Evolutionary conservation across 2,888 invertebrate genomes (phyloP), one percentile per base, ranked within the genome.

Genomic region (Merodon equestris): DNA sequence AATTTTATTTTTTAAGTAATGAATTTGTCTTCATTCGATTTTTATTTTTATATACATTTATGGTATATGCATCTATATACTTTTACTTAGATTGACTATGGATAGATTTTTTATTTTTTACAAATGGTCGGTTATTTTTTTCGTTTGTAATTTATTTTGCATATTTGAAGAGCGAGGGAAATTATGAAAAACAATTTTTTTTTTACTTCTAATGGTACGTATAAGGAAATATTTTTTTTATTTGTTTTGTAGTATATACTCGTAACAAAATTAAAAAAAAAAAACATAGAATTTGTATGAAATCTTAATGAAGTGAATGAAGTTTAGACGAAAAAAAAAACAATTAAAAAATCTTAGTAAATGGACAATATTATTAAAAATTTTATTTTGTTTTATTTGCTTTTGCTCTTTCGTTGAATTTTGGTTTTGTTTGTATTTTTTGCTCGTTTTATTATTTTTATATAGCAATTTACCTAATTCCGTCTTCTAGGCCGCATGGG

Each of bases 101-200:
- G 27, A 70, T 57, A 27, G 19, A 27, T 9, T 42, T 15, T 7
- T 47, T 36, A 36, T 34, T 10, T 38, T 42, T 9, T 42, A 1
- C 27, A 7, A 27, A 27, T 27, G 7, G 38, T 4, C 18, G 14
- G 18, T 36, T 47, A 38, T 67, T 57, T 53, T 58, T 27, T 56
- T 66, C n/a, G 53, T 27, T 27, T 27, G 60, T 64, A 66, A 66
- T 54, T 66, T 71, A 47, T 45, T 60, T 67, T 61, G 47, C 51
- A 51, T 51, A 34, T 56, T 57, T 18, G 38, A 60, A 7, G 7
- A 27, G 27, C 27, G 63, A 50, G 44, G 45, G 15, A 27, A 14
- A 58, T 50, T 27, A 15, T 12, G 12, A 40, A 40, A 27, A 27
- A 27, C 15, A 27, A 27, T 19, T 64, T 14, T 48, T 54, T 75